phyloP scores from a whole-genome alignment of 2,797 vertebrate species.

The Xiphorhynchus erythropygius region DNA sequence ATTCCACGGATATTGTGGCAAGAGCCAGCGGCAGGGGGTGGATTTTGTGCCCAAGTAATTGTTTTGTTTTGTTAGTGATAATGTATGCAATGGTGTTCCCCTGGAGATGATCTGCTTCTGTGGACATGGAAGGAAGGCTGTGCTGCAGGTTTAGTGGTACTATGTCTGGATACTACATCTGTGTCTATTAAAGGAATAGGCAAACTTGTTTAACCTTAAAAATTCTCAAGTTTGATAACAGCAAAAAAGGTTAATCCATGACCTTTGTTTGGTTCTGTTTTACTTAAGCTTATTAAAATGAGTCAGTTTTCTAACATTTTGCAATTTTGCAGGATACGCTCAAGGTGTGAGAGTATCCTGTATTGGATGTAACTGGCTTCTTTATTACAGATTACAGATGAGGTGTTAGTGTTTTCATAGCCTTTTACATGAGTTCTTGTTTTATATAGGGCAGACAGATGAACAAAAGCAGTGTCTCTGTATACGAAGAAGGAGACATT shows the following conservation, averaged over 20 bases:
- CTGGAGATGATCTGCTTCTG: not conserved
- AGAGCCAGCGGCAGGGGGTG: rapidly evolving
- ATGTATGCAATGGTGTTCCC: not conserved
- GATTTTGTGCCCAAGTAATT: not conserved
- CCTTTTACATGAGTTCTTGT: not conserved
- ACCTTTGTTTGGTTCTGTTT: not conserved
- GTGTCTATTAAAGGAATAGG: not conserved
- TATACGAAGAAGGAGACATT: not conserved
- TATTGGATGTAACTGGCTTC: not conserved
- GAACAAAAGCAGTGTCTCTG: not conserved
- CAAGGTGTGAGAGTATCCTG: rapidly evolving
- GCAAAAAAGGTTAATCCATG: no score
- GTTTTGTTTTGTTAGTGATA: not conserved
- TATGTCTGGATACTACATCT: not conserved
- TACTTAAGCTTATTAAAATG: not conserved
- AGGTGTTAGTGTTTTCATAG: not conserved
- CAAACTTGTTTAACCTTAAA: not conserved
- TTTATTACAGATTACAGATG: not conserved
- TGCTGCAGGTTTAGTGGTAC: not conserved
- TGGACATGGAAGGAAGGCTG: not conserved
- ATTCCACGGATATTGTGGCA: not conserved
- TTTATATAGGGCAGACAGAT: not conserved
- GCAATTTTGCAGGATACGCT: not conserved
- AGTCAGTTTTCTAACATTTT: not conserved
- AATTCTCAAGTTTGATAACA: not conserved